These are phyloP conservation scores for Enhydra lutris DNA, from an alignment of 2,113 vertebrate species.

Conservation along the genomic window DNA sequence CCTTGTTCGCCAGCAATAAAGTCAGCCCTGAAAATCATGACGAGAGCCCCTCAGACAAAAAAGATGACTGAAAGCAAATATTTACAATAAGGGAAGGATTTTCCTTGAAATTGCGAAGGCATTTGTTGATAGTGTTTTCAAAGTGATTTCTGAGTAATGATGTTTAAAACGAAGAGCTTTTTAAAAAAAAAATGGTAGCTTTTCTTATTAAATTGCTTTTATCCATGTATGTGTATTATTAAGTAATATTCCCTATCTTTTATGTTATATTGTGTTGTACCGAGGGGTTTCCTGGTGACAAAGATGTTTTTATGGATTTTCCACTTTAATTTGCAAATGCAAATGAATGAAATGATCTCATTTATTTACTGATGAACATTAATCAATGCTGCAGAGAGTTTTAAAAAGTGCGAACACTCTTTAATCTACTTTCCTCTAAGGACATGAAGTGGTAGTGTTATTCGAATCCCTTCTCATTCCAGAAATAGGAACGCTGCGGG, in stretches of 20 bases:
- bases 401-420: background rate
- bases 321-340: background rate
- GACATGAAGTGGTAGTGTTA: background rate
- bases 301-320: background rate
- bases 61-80: conserved; percentile 88
- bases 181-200: background rate
- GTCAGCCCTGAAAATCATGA: conserved; percentile 72
- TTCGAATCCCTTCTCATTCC: background rate
- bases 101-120: background rate
- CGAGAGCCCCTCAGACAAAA: conserved; percentile 93
- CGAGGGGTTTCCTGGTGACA: background rate
- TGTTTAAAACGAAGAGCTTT: background rate
- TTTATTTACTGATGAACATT: background rate
- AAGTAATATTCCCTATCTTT: background rate
- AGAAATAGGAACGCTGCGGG: background rate
- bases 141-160: background rate
- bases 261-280: background rate
- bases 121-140: background rate
- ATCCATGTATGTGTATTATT: background rate
- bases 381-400: background rate
- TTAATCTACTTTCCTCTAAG: background rate
- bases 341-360: background rate
- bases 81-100: background rate
- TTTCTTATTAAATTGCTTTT: conserved; percentile 40
- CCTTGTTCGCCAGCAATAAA: conserved; percentile 69